Percentiles rank a stretch among this genome's conserved stretches.
These are phyloP conservation scores for Microcebus griseorufus DNA, from an alignment of 2,113 vertebrate genomes.

Conservation along the genomic window DNA sequence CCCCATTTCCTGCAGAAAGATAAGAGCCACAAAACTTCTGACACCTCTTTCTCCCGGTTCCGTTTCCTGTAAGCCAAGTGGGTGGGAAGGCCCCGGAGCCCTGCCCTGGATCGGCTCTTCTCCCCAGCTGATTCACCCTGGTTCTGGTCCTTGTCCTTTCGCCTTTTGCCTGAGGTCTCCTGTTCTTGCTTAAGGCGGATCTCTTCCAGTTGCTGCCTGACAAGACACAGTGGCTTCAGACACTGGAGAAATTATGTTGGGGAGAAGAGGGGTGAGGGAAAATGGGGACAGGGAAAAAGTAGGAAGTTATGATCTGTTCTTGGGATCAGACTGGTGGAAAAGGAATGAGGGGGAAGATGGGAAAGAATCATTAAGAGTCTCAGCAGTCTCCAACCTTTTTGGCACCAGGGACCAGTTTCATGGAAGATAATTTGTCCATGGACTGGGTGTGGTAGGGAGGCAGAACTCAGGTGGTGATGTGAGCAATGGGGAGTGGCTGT, in stretches of 20 bases:
- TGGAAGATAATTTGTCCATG: no score
- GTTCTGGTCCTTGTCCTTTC: conserved; percentile 75
- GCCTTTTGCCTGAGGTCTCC: conserved; percentile 70
- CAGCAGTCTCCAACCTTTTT: no score
- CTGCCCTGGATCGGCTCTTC: conserved; percentile 46
- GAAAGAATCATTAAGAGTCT: neutral
- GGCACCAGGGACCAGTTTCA: no score
- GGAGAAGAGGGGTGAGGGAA: neutral
- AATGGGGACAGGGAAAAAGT: neutral
- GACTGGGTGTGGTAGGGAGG: no score
- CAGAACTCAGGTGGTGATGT: no score
- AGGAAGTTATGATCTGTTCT: neutral
- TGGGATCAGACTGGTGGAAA: neutral
- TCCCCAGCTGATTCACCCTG: conserved; percentile 81
- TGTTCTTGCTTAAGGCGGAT: conserved; percentile 84
- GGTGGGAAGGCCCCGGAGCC: neutral
- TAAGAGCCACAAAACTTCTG: neutral
- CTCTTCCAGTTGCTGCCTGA: conserved; percentile 87
- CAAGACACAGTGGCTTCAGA: conserved; percentile 11
- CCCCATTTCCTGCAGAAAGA: neutral
- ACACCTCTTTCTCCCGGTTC: conserved; percentile 77
- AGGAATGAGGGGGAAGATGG: neutral
- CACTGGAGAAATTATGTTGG: neutral
- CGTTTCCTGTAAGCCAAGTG: conserved; percentile 39
- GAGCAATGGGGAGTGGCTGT: no score